These are phyloP conservation scores for Lithobates sylvaticus DNA, from an alignment of 2,797 vertebrate genomes.

Conservation along the genomic window DNA sequence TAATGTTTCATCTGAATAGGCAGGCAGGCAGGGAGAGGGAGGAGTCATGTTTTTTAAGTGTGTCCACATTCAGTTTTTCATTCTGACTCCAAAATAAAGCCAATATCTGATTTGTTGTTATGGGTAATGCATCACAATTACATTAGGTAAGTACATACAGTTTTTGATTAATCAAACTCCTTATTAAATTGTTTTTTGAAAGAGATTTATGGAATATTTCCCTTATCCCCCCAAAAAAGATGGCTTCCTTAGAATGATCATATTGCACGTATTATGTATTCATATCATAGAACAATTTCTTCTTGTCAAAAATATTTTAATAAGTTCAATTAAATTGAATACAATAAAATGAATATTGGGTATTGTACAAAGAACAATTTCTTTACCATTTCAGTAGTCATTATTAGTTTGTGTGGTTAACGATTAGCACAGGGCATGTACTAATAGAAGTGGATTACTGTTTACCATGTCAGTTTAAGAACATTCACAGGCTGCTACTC, in stretches of 20 bases:
- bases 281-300: constrained; percentile 8
- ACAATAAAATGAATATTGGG: too few relatives aligned
- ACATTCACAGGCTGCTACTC: constrained; percentile 34
- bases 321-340: too few relatives aligned
- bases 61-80: too few relatives aligned
- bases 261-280: neutral
- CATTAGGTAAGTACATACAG: too few relatives aligned
- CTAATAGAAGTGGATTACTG: constrained; percentile 51
- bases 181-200: too few relatives aligned
- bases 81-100: too few relatives aligned
- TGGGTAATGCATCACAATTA: neutral
- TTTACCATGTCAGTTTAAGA: constrained; percentile 45
- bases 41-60: too few relatives aligned
- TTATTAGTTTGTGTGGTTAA: constrained; percentile 1
- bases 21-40: too few relatives aligned
- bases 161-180: too few relatives aligned
- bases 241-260: too few relatives aligned
- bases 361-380: constrained; percentile 1
- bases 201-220: neutral
- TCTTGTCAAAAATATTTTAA: too few relatives aligned
- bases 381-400: constrained; percentile 1
- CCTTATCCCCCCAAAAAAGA: neutral
- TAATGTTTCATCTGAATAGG: too few relatives aligned
- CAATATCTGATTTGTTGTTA: neutral
- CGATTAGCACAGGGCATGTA: constrained; percentile 38